Evolutionary conservation across 2,888 invertebrate species (phyloP).

Genomic region (Diaprepes abbreviatus): DNA sequence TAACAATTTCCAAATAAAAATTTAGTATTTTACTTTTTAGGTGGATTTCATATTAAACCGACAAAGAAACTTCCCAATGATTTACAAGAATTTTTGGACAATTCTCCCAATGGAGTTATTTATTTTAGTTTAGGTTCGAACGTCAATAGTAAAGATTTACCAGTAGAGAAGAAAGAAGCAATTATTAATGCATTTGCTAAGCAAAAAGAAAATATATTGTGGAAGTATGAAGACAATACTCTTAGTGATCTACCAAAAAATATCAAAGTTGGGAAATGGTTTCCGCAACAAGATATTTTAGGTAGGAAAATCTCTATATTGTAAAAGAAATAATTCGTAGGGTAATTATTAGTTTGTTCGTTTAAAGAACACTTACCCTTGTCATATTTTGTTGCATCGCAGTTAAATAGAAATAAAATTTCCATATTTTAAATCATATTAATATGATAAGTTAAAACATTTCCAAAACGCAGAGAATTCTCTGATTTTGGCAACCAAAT

Average conservation of each 20-base stretch:
- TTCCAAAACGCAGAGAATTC: too few species aligned
- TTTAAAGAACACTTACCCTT: too few species aligned
- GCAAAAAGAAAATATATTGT: constrained; percentile 74
- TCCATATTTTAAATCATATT: too few species aligned
- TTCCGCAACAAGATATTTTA: constrained; percentile 58
- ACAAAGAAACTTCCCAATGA: constrained; percentile 62
- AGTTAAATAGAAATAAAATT: too few species aligned
- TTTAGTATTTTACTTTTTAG: too few species aligned
- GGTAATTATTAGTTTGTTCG: too few species aligned
- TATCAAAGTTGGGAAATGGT: constrained; percentile 61
- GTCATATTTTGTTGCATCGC: too few species aligned
- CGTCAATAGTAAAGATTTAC: constrained; percentile 71
- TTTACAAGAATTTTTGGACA: constrained; percentile 69
- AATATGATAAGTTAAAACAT: too few species aligned
- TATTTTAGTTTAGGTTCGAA: constrained; percentile 75
- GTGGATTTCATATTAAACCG: constrained; percentile 68
- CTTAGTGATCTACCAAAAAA: constrained; percentile 59
- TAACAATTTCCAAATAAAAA: too few species aligned
- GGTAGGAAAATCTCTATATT: too few species aligned
- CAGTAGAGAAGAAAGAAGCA: constrained; percentile 68
- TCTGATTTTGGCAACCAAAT: too few species aligned
- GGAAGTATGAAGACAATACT: constrained; percentile 77
- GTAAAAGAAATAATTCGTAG: too few species aligned
- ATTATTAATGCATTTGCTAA: constrained; percentile 72
- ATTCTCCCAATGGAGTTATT: constrained; percentile 70